Evolutionary conservation across 2,113 vertebrate species (phyloP), one percentile per base, ranked within the genome.

Genomic region (Podarcis muralis): DNA sequence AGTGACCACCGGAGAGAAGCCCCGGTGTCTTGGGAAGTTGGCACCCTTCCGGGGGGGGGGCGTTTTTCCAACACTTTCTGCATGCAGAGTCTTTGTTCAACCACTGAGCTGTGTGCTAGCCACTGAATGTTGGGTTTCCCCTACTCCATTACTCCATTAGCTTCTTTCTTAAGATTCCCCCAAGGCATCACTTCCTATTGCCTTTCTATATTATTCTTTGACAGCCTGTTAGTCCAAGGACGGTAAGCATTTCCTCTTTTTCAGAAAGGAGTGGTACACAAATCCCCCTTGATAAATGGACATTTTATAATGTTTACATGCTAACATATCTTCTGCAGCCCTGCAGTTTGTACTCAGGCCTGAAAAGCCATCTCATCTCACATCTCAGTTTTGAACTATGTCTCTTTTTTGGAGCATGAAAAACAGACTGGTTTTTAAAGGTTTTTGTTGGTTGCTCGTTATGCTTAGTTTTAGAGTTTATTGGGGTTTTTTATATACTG

Each of bases 371-470:
- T 30, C 18, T 83, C 25, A 57, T 74, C 18, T 62, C 81, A 62
- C 40, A 2, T 83, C n/a, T 88, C 25, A 84, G 30, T 93, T 94
- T 40, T 92, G 90, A 92, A 59, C 12, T 53, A 43, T 8, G 65
- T 90, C 93, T 92, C 27, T 37, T 83, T 89, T 91, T 57, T 77
- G 84, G 77, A 94, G 35, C 62, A 88, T 91, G 23, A 91, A 79
- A 85, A 89, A 94, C 92, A 85, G 69, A 91, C 35, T 78, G 88
- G 11, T 48, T 48, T 48, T 48, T 48, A 2, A 48, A 48, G 48
- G 48, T 2, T 48, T 48, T 48, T 2, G 48, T 7, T 81, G 83
- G 7, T 40, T 83, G 89, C 25, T 81, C 25, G 2, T 48, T 48
- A 48, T 48, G 48, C 48, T 48, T 11, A 48, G 48, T 48, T 48